Conservation (phyloP, 2,797 vertebrate genomes). For the Antrozous pallidus region DNA sequence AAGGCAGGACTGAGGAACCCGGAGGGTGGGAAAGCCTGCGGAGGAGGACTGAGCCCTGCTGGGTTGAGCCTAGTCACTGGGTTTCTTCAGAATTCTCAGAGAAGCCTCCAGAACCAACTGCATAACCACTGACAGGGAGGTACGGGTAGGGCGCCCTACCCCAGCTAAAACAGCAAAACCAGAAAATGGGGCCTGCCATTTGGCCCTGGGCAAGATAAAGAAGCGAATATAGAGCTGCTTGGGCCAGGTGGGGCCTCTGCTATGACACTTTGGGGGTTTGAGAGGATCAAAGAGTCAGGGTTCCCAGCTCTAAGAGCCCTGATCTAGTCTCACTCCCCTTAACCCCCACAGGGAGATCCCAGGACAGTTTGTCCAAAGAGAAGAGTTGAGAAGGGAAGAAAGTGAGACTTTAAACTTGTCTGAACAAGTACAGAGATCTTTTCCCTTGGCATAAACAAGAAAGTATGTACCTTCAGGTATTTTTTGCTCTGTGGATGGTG, state of each 20-base stretch:
- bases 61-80: neutral
- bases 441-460: neutral
- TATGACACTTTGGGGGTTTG: too few species aligned
- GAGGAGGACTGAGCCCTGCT: neutral
- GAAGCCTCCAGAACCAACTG: neutral
- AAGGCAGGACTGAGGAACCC: neutral
- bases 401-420: neutral
- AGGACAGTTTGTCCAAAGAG: neutral
- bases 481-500: neutral
- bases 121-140: accelerated
- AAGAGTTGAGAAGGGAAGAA: neutral
- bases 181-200: neutral
- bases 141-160: neutral
- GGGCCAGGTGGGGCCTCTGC: neutral
- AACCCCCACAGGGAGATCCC: neutral
- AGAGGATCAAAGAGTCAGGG: too few species aligned
- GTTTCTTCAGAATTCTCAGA: neutral
- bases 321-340: neutral
- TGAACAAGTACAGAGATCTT: neutral
- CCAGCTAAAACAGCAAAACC: neutral
- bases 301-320: neutral
- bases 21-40: neutral
- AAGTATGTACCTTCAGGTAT: neutral
- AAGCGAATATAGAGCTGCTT: neutral
- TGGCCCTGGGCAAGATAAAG: neutral